Evolutionary conservation across 2,888 invertebrate species (phyloP), one percentile per base, ranked within the genome.

Genomic region (Cinara cedri): DNA sequence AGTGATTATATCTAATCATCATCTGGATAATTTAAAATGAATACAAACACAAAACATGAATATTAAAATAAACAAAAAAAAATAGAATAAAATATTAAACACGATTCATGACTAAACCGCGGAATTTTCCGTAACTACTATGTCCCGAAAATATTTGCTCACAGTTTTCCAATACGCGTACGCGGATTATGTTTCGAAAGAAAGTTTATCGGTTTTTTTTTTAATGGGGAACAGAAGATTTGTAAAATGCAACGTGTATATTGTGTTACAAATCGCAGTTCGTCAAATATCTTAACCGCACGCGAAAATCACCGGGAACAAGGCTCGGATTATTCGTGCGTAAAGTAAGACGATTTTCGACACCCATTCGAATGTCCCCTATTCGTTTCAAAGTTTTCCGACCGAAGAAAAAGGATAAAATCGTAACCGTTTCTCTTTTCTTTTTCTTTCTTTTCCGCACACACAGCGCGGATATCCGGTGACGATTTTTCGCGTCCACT

Each of bases 331-430:
- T 65, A 65, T 54, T 63, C 74, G 63, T 65, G 74, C 63, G 74
- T 74, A 24, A 21, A 54, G 54, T 54, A 54, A 65, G 44, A 75
- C 74, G 65, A 75, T 65, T 65, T 75, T 65, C 65, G 44, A 75
- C 63, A 65, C 65, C 54, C 54, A 34, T 74, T 24, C 21, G 21
- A 62, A 51, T 42, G 51, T 42, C 24, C 72, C 49, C 63, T 16
- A 65, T 75, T 54, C 74, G 63, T 75, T 75, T 54, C 54, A 44
- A 75, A 75, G 63, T 65, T 75, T 75, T 63, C 44, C 74, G n/a
- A 75, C 63, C 63, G 65, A 75, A 63, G 24, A 72, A 44, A 60
- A 72, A 60, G 54, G 65, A 75, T 55, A 75, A 75, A 55, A 75
- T 65, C 54, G 42, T 42, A 14, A 51, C n/a, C 54, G 44, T 63